A percentile compares a stretch with the other conserved stretches of the same genome.
Evolutionary conservation across 1,140 invertebrate species (phyloP).

Genomic region (Batillaria attramentaria): DNA sequence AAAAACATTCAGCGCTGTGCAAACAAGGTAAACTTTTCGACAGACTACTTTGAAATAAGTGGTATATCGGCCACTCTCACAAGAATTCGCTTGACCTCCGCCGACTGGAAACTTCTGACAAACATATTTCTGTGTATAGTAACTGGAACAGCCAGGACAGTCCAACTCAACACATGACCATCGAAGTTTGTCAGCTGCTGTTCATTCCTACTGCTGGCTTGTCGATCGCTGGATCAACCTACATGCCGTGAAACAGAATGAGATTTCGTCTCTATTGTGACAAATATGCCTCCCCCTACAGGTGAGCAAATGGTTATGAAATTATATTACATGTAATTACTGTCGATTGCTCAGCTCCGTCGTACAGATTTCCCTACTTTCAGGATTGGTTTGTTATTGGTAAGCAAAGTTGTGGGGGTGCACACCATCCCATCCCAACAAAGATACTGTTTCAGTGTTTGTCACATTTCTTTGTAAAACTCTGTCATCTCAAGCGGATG

Average conservation of each 20-base stretch:
- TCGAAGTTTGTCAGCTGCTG: too few relatives aligned
- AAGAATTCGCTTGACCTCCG: too few relatives aligned
- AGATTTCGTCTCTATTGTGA: conserved; percentile 34
- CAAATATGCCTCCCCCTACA: conserved; percentile 46
- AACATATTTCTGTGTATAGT: too few relatives aligned
- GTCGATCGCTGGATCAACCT: not conserved
- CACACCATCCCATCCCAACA: not conserved
- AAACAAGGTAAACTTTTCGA: too few relatives aligned
- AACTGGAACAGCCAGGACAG: conserved; percentile 19
- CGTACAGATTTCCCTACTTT: not conserved
- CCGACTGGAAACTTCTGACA: too few relatives aligned
- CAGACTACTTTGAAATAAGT: too few relatives aligned
- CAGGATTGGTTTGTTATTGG: not conserved
- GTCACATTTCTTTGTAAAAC: too few relatives aligned
- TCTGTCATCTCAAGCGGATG: too few relatives aligned
- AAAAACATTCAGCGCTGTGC: not conserved
- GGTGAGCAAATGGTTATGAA: conserved; percentile 26
- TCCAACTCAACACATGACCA: conserved; percentile 12
- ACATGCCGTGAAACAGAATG: conserved; percentile 30
- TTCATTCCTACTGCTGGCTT: not conserved
- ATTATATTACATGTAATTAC: not conserved
- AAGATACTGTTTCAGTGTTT: too few relatives aligned
- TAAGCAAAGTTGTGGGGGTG: conserved; percentile 4
- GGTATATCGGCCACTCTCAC: too few relatives aligned
- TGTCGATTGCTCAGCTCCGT: too few relatives aligned